Evolutionary conservation across 1,140 invertebrate genomes (phyloP).

Genomic region (Penaeus japonicus): DNA sequence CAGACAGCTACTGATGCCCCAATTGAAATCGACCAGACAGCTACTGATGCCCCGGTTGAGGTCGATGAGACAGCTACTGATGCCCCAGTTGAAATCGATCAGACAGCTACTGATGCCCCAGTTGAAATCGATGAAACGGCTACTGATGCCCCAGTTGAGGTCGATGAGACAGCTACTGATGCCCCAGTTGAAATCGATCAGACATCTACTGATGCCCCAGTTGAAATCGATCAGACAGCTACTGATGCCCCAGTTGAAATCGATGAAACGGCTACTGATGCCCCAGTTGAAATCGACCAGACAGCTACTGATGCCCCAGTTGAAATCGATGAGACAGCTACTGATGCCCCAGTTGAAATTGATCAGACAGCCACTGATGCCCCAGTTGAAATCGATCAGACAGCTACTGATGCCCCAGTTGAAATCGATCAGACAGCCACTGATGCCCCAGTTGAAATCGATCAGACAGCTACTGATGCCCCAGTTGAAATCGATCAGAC

Average conservation of each 20-base stretch:
- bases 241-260: not conserved
- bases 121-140: too few species aligned
- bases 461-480: not conserved
- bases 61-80: too few species aligned
- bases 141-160: too few species aligned
- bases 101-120: too few species aligned
- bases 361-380: not conserved
- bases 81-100: too few species aligned
- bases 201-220: not conserved
- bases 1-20: too few species aligned
- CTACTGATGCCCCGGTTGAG: too few species aligned
- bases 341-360: not conserved
- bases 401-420: not conserved
- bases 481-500: not conserved
- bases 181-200: not conserved
- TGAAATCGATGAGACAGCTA: conserved; percentile 24
- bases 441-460: not conserved
- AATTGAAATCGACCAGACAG: too few species aligned
- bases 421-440: not conserved
- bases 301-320: not conserved
- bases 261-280: not conserved
- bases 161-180: not conserved
- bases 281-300: not conserved
- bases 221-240: not conserved
- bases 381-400: not conserved